Base-by-base conservation (phyloP, 2,113 vertebrate species). In the Indri indri region DNA sequence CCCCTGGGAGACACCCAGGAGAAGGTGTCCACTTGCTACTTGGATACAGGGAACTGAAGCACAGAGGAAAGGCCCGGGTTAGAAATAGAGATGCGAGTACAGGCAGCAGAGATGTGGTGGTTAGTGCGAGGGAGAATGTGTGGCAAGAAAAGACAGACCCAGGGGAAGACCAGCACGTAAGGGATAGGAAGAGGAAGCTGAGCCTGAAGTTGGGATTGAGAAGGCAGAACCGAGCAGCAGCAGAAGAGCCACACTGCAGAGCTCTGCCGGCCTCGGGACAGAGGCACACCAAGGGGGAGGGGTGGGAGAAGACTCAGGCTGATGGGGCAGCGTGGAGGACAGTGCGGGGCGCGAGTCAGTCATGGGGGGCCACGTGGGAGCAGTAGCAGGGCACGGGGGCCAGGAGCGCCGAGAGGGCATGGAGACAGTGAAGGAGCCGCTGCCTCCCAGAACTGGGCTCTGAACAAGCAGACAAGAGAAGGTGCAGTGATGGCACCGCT, bases 321-420 rank as follows among this genome's bases (percentile, higher is more conserved):
- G 3, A 16, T 5, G n/a, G 22, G 63, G 20, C 61, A 47, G 71
- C 12, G 5, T 0, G 30, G 37, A 57, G 50, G 30, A 91, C 13
- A 45, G 14, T 4, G 13, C 4, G 4, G 22, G 8, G 52, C 25
- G 12, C 30, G 2, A 20, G 42, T 47, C 52, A 30, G 65, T 25
- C 65, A 47, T 1, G 18, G 54, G 45, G 37, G 71, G 74, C 37
- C 34, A 45, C 34, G 80, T 16, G n/a, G 27, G 27, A 65, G 45
- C 11, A 47, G 22, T 37, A 0, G 0, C 63, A 61, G 50, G 6
- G 22, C 79, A 9, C 0, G 2, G 8, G 40, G 45, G 9, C 66
- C 50, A 83, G 77, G 68, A n/a, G 17, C 2, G 3, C 7, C 9
- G 20, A 12, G 32, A 47, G 45, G 27, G 57, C n/a, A 65, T 2